Percentiles rank a stretch among this genome's conserved stretches.
phyloP scores from a whole-genome alignment of 1,140 invertebrate species.

The Archivesica marissinica region DNA sequence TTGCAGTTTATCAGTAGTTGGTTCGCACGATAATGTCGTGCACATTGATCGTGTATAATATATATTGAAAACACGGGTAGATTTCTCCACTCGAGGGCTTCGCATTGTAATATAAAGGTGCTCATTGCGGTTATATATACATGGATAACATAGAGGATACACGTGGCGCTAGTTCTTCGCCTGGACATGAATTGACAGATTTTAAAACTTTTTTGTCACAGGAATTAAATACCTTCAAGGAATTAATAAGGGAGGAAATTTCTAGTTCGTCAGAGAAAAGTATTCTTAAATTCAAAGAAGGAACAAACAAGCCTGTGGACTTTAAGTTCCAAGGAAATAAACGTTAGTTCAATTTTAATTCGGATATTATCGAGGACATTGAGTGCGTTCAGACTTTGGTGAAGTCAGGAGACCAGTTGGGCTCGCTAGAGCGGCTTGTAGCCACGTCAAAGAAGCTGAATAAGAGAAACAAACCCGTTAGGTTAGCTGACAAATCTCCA shows the following conservation, averaged over 20 bases:
- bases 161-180: too few relatives aligned
- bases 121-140: too few relatives aligned
- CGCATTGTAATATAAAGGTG: too few relatives aligned
- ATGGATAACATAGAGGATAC: too few relatives aligned
- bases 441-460: neutral
- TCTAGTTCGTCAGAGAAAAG: neutral
- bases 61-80: too few relatives aligned
- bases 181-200: too few relatives aligned
- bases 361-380: neutral
- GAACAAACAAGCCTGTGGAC: neutral
- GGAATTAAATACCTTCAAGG: neutral
- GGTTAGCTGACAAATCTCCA: neutral
- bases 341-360: neutral
- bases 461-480: conserved; percentile 11
- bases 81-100: too few relatives aligned
- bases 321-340: neutral
- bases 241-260: neutral
- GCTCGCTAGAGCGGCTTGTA: neutral
- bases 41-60: too few relatives aligned
- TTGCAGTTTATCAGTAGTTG: too few relatives aligned
- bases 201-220: neutral
- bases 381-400: neutral
- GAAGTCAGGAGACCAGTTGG: neutral
- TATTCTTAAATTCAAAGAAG: neutral
- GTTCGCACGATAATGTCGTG: too few relatives aligned